These are phyloP conservation scores for Orchestes rusci DNA, from an alignment of 2,888 invertebrate species.

Conservation along the genomic window DNA sequence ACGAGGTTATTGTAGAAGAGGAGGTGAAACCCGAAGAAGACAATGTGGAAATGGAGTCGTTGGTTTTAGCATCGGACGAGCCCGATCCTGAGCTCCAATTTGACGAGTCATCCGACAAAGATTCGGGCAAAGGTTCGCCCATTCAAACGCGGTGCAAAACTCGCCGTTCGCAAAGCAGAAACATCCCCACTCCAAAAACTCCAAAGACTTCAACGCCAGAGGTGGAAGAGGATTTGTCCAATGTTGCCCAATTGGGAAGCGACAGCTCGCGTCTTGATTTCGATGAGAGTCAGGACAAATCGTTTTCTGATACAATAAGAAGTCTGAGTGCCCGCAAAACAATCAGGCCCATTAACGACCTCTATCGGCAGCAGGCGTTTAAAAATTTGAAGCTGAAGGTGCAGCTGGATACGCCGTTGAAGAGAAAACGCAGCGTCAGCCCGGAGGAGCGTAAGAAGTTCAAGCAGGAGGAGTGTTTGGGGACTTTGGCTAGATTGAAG, in stretches of 20 bases:
- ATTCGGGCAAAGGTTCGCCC: conserved; percentile 37
- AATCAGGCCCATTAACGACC: conserved; percentile 29
- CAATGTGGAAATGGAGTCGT: conserved; percentile 35
- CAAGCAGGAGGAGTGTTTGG: conserved; percentile 35
- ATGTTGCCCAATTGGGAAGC: conserved; percentile 35
- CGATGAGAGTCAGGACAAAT: conserved; percentile 28
- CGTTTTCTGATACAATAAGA: conserved; percentile 33
- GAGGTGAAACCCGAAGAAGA: conserved; percentile 4
- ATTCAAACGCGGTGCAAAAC: conserved; percentile 36
- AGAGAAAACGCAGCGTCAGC: conserved; percentile 35
- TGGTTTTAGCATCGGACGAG: conserved; percentile 34
- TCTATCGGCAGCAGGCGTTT: conserved; percentile 29
- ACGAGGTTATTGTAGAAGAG: no score
- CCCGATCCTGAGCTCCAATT: conserved; percentile 38
- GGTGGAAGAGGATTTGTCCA: conserved; percentile 32
- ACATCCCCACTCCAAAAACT: conserved; percentile 41
- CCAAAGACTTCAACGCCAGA: conserved; percentile 33
- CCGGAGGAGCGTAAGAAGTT: conserved; percentile 36
- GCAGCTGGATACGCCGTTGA: conserved; percentile 27
- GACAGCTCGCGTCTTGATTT: conserved; percentile 36
- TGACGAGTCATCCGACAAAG: conserved; percentile 38
- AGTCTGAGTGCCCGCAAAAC: conserved; percentile 31
- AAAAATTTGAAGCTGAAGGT: conserved; percentile 27
- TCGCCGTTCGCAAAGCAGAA: conserved; percentile 39
- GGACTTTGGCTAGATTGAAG: conserved; percentile 34